Percentiles rank a stretch among this genome's conserved stretches.
Evolutionary conservation across 2,797 vertebrate genomes (phyloP).

Genomic region (Siniperca scherzeri): DNA sequence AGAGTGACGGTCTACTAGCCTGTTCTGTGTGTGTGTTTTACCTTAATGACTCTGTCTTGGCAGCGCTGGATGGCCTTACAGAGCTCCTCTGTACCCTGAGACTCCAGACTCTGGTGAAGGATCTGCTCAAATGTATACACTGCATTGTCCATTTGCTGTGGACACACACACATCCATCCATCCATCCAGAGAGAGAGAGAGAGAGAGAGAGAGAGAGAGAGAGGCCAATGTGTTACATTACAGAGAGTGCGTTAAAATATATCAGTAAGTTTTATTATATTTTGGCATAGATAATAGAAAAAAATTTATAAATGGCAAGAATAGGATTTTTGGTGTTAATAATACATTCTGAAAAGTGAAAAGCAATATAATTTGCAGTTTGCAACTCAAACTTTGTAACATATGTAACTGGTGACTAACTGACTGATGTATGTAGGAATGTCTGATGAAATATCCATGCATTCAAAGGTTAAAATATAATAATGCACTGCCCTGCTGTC

Average conservation of each 20-base stretch:
- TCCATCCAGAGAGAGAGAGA: background rate
- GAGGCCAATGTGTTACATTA: background rate
- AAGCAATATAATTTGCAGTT: background rate
- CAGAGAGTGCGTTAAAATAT: background rate
- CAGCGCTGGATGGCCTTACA: conserved; percentile 95
- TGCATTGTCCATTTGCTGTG: conserved; percentile 95
- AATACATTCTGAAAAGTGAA: background rate
- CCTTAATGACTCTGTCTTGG: conserved; percentile 96
- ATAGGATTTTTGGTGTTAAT: background rate
- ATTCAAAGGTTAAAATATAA: background rate
- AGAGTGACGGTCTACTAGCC: background rate
- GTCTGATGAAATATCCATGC: background rate
- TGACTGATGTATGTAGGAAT: background rate
- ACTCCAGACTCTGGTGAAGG: conserved; percentile 93
- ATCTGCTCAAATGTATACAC: conserved; percentile 95
- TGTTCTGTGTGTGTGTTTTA: conserved; percentile 49
- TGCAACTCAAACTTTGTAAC: background rate
- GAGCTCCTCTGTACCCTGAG: conserved; percentile 88
- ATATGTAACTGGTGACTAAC: background rate
- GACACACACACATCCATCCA: too few species aligned
- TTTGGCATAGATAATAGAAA: background rate
- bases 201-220: background rate
- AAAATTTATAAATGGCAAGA: background rate
- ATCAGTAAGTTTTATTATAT: background rate
- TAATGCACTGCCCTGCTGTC: background rate